Base-by-base conservation (phyloP, 2,888 invertebrate species). In the Macrosiphum euphorbiae region DNA sequence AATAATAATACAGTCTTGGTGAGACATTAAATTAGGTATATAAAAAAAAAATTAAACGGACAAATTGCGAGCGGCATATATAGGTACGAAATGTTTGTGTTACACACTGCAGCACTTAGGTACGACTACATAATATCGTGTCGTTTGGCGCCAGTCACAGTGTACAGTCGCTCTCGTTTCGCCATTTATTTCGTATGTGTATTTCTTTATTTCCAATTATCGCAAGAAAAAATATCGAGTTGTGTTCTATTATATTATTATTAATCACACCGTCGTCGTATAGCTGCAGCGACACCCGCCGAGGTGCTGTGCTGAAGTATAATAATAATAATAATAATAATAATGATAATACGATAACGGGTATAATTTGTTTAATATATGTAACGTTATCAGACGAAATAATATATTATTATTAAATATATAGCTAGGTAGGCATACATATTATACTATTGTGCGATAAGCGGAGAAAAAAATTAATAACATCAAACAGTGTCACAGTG, bases 201-300 rank as follows among this genome's bases (percentile, higher is more conserved):
- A 67, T 88, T 92, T 92, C 67, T 20, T 92, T 92, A 92, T 92
- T 92, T 92, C 92, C 92, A 92, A 92, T 88, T 92, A 88, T 67
- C 88, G 61, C 35, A 28, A 47, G 50, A 52, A 92, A 88, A 88
- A 67, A 92, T 61, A 91, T 52, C 85, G 44, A 91, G 41, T 90
- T 35, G n/a, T 86, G 11, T 58, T 20, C 11, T 10, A 88, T 88
- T 24, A 47, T 50, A 44, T 44, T 44, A 35, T 78, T 67, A 67
- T 78, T 90, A n/a, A 89, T 47, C 41, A 52, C 52, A n/a, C 20
- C 50, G 26, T 7, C 55, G 20, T 87, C n/a, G 11, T 85, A 85
- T 26, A 3, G 41, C 26, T 26, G 35, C 11, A 11, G 52, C 24
- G 88, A 88, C 52, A 88, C 90, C 90, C 35, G 78, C 78, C 90